Percentiles rank a stretch among this genome's conserved stretches.
These are phyloP conservation scores for Nomada lathburiana DNA, from an alignment of 2,888 invertebrate genomes.

Conservation along the genomic window DNA sequence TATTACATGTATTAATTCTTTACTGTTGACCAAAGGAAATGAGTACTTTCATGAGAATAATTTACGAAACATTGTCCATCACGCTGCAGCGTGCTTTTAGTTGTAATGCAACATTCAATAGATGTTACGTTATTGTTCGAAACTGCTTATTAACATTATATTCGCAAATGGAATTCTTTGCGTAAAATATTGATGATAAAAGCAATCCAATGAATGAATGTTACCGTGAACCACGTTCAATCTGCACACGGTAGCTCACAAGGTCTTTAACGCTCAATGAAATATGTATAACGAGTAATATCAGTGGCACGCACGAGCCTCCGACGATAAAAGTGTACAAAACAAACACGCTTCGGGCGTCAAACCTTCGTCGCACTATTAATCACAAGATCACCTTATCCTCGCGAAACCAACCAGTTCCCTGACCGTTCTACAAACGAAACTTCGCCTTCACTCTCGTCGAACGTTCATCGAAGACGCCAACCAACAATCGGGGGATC, in stretches of 20 bases:
- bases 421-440: background rate
- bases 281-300: too few species aligned
- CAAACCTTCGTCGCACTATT: too few species aligned
- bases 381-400: too few species aligned
- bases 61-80: background rate
- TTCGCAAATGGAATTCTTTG: background rate
- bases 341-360: too few species aligned
- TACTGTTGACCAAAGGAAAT: background rate
- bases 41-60: background rate
- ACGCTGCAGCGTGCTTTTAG: background rate
- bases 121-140: background rate
- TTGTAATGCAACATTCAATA: background rate
- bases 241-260: background rate
- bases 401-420: background rate
- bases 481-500: constrained; percentile 9
- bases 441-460: background rate
- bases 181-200: background rate
- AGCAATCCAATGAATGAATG: background rate
- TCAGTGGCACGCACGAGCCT: too few species aligned
- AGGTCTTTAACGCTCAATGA: too few species aligned
- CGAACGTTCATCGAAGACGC: background rate
- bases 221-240: background rate
- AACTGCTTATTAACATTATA: background rate
- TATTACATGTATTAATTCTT: background rate
- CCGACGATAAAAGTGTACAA: too few species aligned